phyloP scores from a whole-genome alignment of 92 coral and sea anemone species.

The Epizoanthus illoricatus region DNA sequence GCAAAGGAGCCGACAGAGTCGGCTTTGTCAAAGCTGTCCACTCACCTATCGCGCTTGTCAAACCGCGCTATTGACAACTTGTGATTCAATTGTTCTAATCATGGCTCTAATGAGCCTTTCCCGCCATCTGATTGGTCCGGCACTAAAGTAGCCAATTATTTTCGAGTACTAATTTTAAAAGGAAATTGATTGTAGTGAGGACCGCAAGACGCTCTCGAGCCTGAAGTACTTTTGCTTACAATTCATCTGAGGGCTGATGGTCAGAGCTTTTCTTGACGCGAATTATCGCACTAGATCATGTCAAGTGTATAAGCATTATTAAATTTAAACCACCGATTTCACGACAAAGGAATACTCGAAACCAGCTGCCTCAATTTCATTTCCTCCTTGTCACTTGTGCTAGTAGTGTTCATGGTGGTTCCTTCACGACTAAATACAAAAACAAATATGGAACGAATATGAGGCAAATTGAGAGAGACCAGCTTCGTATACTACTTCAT shows the following conservation, averaged over 20 bases:
- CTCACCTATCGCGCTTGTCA: slow-evolving; percentile 59
- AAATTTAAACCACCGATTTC: neutral
- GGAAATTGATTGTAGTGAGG: slow-evolving; percentile 36
- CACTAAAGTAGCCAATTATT: slow-evolving; percentile 91
- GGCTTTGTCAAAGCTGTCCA: slow-evolving; percentile 36
- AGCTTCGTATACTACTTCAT: neutral
- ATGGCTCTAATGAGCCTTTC: slow-evolving; percentile 67
- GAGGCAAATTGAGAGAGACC: slow-evolving; percentile 7
- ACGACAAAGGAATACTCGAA: neutral
- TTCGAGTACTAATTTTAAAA: slow-evolving; percentile 75
- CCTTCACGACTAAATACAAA: slow-evolving; percentile 12
- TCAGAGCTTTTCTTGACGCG: neutral
- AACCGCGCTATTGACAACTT: slow-evolving; percentile 73
- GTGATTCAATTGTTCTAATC: slow-evolving; percentile 91
- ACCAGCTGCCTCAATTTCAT: neutral
- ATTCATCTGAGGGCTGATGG: neutral
- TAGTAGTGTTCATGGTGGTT: neutral
- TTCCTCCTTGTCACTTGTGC: neutral
- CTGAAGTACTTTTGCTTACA: slow-evolving; percentile 20
- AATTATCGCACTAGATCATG: neutral
- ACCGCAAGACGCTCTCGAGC: slow-evolving; percentile 36
- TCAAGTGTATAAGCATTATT: slow-evolving; percentile 13
- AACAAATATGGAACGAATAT: slow-evolving; percentile 12
- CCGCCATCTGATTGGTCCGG: slow-evolving; percentile 74
- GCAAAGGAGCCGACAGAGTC: slow-evolving; percentile 34